Base-by-base conservation (phyloP, 37 sponge, comb jelly and placozoan species). In the Chondrilla cf. caribensis region DNA sequence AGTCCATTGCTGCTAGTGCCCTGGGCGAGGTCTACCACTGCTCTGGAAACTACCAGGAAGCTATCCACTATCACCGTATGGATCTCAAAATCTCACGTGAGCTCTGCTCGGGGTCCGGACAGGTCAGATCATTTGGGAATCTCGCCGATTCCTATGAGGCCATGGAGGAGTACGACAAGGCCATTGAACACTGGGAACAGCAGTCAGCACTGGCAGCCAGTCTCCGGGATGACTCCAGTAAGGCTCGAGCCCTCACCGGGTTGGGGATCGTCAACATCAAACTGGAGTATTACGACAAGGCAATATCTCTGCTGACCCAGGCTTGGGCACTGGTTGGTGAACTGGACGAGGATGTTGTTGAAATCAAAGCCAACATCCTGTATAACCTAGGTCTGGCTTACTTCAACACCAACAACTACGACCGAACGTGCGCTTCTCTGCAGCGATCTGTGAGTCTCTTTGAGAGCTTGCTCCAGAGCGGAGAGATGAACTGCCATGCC, bases 361-460 rank as follows among this genome's bases (percentile, higher is more conserved):
- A 87, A 44, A 84, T 86, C 0, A 93, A 95, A 38, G 96, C 93
- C 0, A 93, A 91, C 75, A 82, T 94, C n/a, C 84, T 92, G 54
- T 92, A 94, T 78, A 88, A 89, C 83, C 88, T 96, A 26, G 97
- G 97, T 7, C 90, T 91, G 60, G 91, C 91, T 19, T 86, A 82
- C 58, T 89, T 91, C 77, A 81, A 94, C 70, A 86, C 82, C 35
- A 80, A 81, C 38, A 86, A 96, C 60, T 78, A 71, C 67, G 80
- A 86, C 21, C 57, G 59, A 17, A 86, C 97, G 3, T 40, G 87
- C 54, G 84, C 87, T 25, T 86, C 81, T 36, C 87, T 96, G 38
- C 85, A 86, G 44, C 83, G 86, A 60, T 81, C 97, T 17, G 78
- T 87, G 22, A 83, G 87, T 9, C 79, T 96, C 54, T 90, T 96